Conservation (phyloP, 2,113 vertebrate species). For the Sapayoa aenigma region DNA sequence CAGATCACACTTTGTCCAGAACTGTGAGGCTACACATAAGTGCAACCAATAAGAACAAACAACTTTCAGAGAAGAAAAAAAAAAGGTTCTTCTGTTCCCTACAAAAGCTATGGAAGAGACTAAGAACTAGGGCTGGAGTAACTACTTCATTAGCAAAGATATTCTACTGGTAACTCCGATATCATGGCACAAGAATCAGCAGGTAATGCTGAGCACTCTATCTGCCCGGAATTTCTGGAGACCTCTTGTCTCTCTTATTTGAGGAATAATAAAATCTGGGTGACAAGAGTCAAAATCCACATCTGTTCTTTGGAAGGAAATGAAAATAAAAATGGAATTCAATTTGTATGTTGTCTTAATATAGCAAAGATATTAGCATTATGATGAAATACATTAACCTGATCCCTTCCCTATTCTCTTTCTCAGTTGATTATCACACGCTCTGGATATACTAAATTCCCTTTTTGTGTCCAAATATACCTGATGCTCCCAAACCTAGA, state of each 20-base stretch:
- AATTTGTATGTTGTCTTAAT: background rate
- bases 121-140: background rate
- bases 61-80: background rate
- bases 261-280: background rate
- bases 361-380: background rate
- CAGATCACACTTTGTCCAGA: background rate
- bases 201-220: background rate
- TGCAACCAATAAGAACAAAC: background rate
- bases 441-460: background rate
- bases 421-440: background rate
- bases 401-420: background rate
- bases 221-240: background rate
- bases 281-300: background rate
- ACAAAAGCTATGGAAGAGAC: background rate
- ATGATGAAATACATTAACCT: background rate
- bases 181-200: background rate
- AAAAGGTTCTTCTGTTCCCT: background rate
- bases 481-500: background rate
- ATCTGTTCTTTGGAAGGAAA: background rate
- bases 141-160: background rate
- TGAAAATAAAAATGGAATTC: background rate
- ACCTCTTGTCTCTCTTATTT: background rate
- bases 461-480: background rate
- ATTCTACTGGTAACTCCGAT: background rate
- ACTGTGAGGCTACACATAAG: background rate